Conservation (phyloP, 2,797 vertebrate genomes). For the Eulemur mongoz region DNA sequence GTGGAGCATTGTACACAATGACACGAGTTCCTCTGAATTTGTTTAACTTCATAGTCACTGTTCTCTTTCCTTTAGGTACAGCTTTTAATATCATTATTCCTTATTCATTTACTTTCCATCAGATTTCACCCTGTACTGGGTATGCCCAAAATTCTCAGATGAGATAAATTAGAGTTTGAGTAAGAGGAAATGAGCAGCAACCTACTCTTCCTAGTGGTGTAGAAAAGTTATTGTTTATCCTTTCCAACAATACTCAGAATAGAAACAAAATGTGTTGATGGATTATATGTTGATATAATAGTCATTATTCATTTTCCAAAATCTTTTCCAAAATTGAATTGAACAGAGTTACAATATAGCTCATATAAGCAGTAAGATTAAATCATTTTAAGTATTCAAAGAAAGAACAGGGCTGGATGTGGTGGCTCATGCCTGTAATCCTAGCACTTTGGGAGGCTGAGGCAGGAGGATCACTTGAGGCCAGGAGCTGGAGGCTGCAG, state of each 20-base stretch:
- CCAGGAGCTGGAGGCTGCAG: not conserved
- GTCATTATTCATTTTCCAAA: conserved; percentile 12
- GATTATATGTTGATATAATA: not conserved
- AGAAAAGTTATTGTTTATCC: not conserved
- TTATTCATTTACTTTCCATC: not conserved
- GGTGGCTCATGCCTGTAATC: not conserved
- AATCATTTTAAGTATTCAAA: not conserved
- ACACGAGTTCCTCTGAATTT: not conserved
- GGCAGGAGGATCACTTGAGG: too few relatives aligned
- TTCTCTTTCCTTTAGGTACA: not conserved
- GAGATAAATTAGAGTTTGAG: not conserved
- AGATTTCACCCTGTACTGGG: not conserved
- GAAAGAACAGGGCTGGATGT: not conserved
- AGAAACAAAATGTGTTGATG: not conserved
- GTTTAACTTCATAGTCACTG: not conserved
- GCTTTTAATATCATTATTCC: not conserved
- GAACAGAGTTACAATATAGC: not conserved
- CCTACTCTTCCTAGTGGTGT: not conserved
- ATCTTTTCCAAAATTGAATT: not conserved
- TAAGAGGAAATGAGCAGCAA: not conserved
- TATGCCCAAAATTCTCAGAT: not conserved
- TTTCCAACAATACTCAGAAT: conserved; percentile 1
- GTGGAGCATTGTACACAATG: not conserved
- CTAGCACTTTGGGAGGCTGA: not conserved
- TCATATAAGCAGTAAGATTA: not conserved